Conservation (phyloP, 2,113 vertebrate genomes). For the Tricholaema leucomelas region DNA sequence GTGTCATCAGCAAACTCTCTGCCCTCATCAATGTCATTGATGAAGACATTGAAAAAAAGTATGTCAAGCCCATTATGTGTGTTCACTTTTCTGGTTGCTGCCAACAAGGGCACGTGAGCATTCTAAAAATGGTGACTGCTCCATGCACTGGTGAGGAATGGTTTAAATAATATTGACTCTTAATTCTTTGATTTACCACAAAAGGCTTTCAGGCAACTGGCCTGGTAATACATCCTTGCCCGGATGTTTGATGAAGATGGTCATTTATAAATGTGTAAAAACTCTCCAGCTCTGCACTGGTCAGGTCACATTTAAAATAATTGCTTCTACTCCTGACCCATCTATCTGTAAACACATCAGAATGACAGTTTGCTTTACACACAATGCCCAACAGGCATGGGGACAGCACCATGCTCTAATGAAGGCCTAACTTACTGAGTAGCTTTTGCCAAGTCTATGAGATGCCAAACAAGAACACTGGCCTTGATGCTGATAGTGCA, state of each 20-base stretch:
- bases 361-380: neutral
- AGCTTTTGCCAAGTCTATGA: neutral
- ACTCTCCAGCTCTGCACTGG: neutral
- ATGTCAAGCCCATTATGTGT: neutral
- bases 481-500: neutral
- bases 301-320: constrained; percentile 44
- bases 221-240: neutral
- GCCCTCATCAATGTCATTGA: no score
- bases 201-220: neutral
- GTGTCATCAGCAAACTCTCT: no score
- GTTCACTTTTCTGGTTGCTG: neutral
- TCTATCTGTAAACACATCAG: constrained; percentile 12
- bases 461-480: neutral
- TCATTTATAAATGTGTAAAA: constrained; percentile 36
- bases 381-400: neutral
- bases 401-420: neutral
- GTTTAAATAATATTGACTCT: neutral
- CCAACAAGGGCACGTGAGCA: neutral
- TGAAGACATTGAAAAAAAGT: no score
- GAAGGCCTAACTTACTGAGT: neutral
- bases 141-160: neutral
- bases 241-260: constrained; percentile 27
- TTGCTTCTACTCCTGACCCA: constrained; percentile 2
- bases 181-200: neutral
- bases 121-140: neutral